Percentiles rank a stretch among this genome's conserved stretches.
These are phyloP conservation scores for Morpho achilles DNA, from an alignment of 2,888 invertebrate species.

Conservation along the genomic window DNA sequence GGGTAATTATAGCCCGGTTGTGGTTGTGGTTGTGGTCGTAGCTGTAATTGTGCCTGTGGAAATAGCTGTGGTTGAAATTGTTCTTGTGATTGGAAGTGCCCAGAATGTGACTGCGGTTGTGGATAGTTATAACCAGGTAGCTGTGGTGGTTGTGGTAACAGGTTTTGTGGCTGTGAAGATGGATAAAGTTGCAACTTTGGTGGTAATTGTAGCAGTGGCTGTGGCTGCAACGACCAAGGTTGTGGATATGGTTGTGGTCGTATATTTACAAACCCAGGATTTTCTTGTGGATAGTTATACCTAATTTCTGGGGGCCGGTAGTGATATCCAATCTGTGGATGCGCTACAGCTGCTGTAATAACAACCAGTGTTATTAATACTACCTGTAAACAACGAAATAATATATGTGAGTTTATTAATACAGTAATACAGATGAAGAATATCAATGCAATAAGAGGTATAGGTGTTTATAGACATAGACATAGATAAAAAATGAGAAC, in stretches of 20 bases:
- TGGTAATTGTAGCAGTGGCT: conserved; percentile 19
- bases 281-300: background rate
- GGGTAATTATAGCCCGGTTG: conserved; percentile 7
- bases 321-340: background rate
- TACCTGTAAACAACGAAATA: conserved; percentile 40
- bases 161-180: too few species aligned
- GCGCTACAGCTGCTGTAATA: conserved; percentile 55
- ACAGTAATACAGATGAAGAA: too few species aligned
- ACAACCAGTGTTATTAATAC: conserved; percentile 55
- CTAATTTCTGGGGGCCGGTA: background rate
- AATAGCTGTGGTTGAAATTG: too few species aligned
- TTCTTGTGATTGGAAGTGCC: too few species aligned
- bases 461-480: too few species aligned
- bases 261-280: conserved; percentile 2
- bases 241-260: conserved; percentile 3
- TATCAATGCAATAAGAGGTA: too few species aligned
- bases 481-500: too few species aligned
- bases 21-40: background rate
- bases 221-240: conserved; percentile 18
- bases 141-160: background rate
- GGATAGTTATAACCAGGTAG: background rate
- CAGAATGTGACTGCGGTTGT: background rate
- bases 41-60: background rate
- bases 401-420: background rate
- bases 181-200: too few species aligned